Conservation (phyloP, 2,113 vertebrate genomes). For the Clupea harengus region DNA sequence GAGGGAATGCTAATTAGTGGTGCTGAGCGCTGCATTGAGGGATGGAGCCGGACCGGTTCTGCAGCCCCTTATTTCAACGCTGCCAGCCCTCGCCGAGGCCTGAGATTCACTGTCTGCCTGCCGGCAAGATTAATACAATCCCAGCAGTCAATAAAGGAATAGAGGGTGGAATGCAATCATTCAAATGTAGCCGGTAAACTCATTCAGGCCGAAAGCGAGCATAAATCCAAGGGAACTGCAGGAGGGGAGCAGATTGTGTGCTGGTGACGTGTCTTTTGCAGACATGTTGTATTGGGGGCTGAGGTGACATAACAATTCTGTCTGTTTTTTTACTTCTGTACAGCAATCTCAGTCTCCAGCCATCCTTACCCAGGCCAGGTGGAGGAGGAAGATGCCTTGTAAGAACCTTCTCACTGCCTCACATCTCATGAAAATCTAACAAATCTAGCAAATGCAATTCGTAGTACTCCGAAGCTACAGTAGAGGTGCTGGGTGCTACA, state of each 20-base stretch:
- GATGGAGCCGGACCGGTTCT: constrained; percentile 56
- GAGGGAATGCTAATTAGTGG: constrained; percentile 51
- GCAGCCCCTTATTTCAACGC: constrained; percentile 59
- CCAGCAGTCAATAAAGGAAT: constrained; percentile 58
- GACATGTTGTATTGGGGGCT: constrained; percentile 32
- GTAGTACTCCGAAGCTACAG: no score
- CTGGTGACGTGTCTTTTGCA: constrained; percentile 6
- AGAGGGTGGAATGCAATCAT: constrained; percentile 55
- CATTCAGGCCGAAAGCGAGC: constrained; percentile 31
- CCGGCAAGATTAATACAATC: constrained; percentile 50
- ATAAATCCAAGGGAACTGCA: constrained; percentile 34
- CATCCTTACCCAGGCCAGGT: constrained; percentile 88
- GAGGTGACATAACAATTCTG: constrained; percentile 25
- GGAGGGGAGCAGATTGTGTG: constrained; percentile 42
- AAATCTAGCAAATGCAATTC: neutral
- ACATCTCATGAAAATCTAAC: neutral
- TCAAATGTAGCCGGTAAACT: constrained; percentile 58
- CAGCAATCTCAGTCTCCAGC: constrained; percentile 89
- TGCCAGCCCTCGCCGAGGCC: constrained; percentile 41
- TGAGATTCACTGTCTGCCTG: constrained; percentile 68
- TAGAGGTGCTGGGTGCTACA: no score
- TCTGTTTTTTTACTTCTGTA: constrained; percentile 44
- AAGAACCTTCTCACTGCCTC: constrained; percentile 62
- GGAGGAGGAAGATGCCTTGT: constrained; percentile 87
- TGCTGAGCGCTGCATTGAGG: constrained; percentile 55